A percentile compares a stretch with the other conserved stretches of the same genome.
These are phyloP conservation scores for Choloepus didactylus DNA, from an alignment of 2,797 vertebrate genomes.

Conservation along the genomic window DNA sequence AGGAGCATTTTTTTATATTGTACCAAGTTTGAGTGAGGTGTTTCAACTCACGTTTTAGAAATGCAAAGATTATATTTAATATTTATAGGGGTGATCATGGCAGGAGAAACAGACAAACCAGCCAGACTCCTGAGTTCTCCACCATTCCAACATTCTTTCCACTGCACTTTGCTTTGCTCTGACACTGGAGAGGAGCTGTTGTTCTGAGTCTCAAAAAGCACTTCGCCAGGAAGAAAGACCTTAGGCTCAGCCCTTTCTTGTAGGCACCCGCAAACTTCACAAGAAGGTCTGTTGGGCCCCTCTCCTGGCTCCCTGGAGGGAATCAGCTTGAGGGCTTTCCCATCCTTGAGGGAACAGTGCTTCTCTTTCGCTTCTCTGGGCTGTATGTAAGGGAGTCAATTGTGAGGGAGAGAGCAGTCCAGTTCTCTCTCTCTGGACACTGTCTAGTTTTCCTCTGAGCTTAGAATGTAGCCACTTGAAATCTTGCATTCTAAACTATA, in stretches of 20 bases:
- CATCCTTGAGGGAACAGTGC: not conserved
- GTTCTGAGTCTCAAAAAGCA: not conserved
- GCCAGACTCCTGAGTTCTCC: not conserved
- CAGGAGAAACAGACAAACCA: not conserved
- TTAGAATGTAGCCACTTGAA: not conserved
- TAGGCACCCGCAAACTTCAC: not conserved
- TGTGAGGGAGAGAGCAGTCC: rapidly evolving
- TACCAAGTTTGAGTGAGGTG: not conserved
- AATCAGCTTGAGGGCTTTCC: not conserved
- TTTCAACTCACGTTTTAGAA: not conserved
- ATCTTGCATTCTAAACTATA: not conserved
- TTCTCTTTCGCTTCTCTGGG: not conserved
- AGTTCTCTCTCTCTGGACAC: not conserved
- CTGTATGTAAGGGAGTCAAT: rapidly evolving
- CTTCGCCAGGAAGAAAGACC: not conserved
- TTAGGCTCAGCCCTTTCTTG: not conserved
- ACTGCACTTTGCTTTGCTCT: not conserved
- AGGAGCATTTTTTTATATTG: not conserved
- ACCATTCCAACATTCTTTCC: not conserved
- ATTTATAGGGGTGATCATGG: not conserved
- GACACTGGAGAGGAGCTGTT: not conserved
- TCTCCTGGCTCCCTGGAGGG: not conserved
- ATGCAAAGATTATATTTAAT: not conserved
- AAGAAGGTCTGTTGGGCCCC: not conserved
- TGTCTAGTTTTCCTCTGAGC: not conserved